Evolutionary conservation across 2,797 vertebrate genomes (phyloP), one percentile per base, ranked within the genome.

Genomic region (Aphelocoma californica): DNA sequence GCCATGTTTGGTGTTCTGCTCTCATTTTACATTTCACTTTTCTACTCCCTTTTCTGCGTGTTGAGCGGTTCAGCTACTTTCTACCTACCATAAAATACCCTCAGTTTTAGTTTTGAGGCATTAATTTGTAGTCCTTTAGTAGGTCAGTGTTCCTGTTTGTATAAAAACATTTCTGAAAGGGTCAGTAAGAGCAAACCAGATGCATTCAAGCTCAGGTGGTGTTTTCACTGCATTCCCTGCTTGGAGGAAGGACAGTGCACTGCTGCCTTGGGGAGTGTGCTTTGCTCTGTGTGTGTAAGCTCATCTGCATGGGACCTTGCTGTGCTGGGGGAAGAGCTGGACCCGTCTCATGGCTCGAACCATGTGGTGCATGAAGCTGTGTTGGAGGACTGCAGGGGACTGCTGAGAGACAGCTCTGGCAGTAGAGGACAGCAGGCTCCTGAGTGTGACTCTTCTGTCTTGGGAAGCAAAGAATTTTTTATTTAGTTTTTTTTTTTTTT

Each of bases 321-420:
- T 9, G 14, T 44, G 26, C 21, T n/a, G 31, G 23, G 23, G 38
- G 31, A 25, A 45, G 53, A 54, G 36, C 31, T 31, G 45, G 13
- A 54, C 20, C 7, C 34, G 17, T 64, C 53, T 42, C 5, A 0
- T 28, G 51, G 31, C 34, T 92, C 36, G 40, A 18, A 15, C 20
- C 2, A 0, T 0, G 2, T 25, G 25, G 10, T 12, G 5, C 1
- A 3, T 16, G 65, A 40, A 25, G 23, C 26, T 9, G 38, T 10
- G 19, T 1, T 66, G 57, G 53, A n/a, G 50, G 28, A 12, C 23
- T 7, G 2, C 16, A 54, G 24, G 5, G 32, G 7, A 8, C 10
- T 69, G 24, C 5, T 7, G 28, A 57, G 31, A 44, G 38, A 13
- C 24, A 7, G 20, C 36, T 81, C 14, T 40, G 62, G 19, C 47